These are phyloP conservation scores for Scolopax bukidnonensis DNA, from an alignment of 2,797 vertebrate genomes.

Conservation along the genomic window DNA sequence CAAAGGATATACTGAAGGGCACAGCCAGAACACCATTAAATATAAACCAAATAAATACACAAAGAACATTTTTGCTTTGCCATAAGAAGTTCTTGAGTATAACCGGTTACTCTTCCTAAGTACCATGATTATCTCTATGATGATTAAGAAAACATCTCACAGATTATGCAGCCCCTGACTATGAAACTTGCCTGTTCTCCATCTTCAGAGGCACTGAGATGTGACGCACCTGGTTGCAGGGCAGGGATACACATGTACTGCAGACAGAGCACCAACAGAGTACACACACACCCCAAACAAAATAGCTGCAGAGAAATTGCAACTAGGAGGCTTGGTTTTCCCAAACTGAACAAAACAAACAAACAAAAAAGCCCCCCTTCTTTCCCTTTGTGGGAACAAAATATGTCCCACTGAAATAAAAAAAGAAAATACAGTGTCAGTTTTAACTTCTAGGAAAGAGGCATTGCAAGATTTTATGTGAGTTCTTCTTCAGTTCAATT, in stretches of 20 bases:
- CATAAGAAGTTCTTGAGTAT: neutral
- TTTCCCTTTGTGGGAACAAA: neutral
- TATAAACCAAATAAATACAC: neutral
- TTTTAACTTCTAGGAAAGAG: neutral
- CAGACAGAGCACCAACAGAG: no score
- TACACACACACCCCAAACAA: neutral
- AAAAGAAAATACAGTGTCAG: accelerated
- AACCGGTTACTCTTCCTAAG: neutral
- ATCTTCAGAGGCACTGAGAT: neutral
- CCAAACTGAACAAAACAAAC: neutral
- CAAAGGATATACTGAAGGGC: neutral
- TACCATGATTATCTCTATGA: neutral
- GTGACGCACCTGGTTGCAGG: no score
- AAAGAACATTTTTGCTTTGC: neutral
- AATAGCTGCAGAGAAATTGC: neutral
- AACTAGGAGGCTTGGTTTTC: neutral
- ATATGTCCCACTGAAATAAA: neutral
- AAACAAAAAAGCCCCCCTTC: neutral
- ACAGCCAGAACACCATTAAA: neutral
- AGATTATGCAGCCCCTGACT: neutral
- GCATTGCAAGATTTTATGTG: neutral
- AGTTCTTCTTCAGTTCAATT: neutral
- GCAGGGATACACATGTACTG: accelerated
- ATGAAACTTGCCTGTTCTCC: neutral
- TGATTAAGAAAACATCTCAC: neutral